Evolutionary conservation across 2,888 invertebrate genomes (phyloP).

Genomic region (Crematogaster levior): DNA sequence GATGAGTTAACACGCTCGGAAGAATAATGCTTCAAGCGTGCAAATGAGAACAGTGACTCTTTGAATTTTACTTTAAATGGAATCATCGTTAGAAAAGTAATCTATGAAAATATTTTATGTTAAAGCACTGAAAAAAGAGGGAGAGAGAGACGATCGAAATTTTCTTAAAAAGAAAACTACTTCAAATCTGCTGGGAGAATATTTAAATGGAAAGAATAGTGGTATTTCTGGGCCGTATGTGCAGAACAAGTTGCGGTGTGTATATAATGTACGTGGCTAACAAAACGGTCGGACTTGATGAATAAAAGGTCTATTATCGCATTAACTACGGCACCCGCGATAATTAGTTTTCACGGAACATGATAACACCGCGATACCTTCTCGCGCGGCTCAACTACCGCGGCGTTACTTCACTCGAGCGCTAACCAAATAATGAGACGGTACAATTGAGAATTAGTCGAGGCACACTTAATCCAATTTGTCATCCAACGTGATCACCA

Average conservation of each 20-base stretch:
- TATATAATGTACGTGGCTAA: slow-evolving; percentile 35
- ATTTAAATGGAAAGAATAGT: slow-evolving; percentile 6
- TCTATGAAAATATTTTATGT: slow-evolving; percentile 7
- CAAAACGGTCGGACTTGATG: slow-evolving; percentile 52
- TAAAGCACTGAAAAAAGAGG: not conserved
- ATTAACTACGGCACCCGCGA: slow-evolving; percentile 46
- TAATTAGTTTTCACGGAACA: slow-evolving; percentile 53
- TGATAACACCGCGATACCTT: slow-evolving; percentile 49
- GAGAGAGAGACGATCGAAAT: not conserved
- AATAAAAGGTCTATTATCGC: slow-evolving; percentile 55
- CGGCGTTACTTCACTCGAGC: slow-evolving; percentile 36
- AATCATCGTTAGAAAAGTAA: slow-evolving; percentile 8
- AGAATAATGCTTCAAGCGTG: not conserved
- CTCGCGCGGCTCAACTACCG: slow-evolving; percentile 36
- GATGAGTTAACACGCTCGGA: not conserved
- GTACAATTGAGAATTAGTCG: slow-evolving; percentile 51
- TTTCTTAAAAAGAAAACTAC: slow-evolving; percentile 3
- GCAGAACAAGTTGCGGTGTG: slow-evolving; percentile 10
- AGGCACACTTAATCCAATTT: slow-evolving; percentile 33
- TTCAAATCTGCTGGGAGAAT: not conserved
- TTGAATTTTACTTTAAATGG: not conserved
- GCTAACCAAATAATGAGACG: slow-evolving; percentile 46
- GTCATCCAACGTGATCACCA: slow-evolving; percentile 28
- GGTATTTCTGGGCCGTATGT: slow-evolving; percentile 4
- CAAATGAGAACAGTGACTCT: not conserved